Base-by-base conservation (phyloP, 2,797 vertebrate genomes). In the Aphelocoma californica region DNA sequence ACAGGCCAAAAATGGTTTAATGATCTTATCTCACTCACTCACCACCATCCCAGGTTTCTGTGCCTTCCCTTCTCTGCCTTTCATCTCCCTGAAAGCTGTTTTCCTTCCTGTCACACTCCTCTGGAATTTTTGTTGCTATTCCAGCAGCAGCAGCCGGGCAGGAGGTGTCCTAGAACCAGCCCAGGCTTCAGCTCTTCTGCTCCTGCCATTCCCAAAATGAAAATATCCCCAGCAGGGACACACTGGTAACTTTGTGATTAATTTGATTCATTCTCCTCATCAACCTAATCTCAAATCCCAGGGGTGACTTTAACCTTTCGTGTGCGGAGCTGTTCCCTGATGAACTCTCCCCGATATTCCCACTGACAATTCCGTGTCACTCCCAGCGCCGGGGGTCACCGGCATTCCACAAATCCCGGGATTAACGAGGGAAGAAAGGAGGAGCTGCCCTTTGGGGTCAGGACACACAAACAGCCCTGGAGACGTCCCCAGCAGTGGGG, bases 201-300 rank as follows among this genome's bases (percentile, higher is more conserved):
- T 80, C 38, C 88, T 50, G 44, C 64, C 67, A 3, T 29, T 61
- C 51, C 29, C 42, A 45, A 53, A 32, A 7, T 6, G 42, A 60
- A 45, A 20, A 4, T 0, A 18, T 3, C 18, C n/a, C 14, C 4
- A 24, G 25, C 4, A n/a, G 32, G 9, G 6, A 2, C 14, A 32
- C 34, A 2, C 10, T 16, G 51, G 20, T 31, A 34, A 11, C 42
- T 47, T 12, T 4, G 34, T 4, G 38, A 71, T 64, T 44, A 45
- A 81, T 38, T 56, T 10, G 20, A 47, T 66, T 20, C 4, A 34
- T 60, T 75, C 26, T 38, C 65, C 54, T 61, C 7, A 32, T n/a
- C 75, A 58, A 58, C 64, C 54, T 48, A 12, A 3, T 18, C 58
- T 64, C 20, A 31, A 32, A 67, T 17, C 54, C 67, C 6, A 10